These are phyloP conservation scores for Azemiops feae DNA, from an alignment of 2,113 vertebrate genomes.

Conservation along the genomic window DNA sequence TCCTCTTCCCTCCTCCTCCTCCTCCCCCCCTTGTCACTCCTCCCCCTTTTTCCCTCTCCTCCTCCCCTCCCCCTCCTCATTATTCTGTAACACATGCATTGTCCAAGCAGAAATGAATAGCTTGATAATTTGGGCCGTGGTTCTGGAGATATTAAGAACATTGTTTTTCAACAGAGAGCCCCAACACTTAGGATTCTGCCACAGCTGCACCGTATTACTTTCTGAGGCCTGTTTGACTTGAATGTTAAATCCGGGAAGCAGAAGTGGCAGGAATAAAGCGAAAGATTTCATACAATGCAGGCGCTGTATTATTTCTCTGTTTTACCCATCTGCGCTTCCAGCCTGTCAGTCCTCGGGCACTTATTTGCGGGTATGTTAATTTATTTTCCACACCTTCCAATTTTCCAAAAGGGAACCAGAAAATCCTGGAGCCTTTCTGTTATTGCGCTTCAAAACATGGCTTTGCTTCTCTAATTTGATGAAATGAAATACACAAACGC, in stretches of 20 bases:
- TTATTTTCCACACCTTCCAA: not conserved
- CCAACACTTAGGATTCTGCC: constrained; percentile 38
- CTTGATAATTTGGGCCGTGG: constrained; percentile 22
- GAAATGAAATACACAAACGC: fast-evolving
- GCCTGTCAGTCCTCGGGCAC: not conserved
- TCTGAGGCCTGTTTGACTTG: constrained; percentile 37
- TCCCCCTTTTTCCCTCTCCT: no score
- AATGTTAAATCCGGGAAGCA: not conserved
- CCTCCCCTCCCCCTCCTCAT: not conserved
- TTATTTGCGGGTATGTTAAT: not conserved
- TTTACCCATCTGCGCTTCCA: not conserved
- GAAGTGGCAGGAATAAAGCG: not conserved
- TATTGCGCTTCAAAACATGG: not conserved
- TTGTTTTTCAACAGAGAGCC: not conserved
- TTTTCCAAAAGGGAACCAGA: constrained; percentile 18
- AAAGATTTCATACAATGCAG: not conserved
- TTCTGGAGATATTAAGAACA: not conserved
- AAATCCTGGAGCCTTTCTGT: not conserved
- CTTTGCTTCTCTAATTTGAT: not conserved
- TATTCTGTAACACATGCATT: not conserved
- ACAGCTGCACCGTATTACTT: fast-evolving
- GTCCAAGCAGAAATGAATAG: not conserved
- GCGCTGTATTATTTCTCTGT: constrained; percentile 7
- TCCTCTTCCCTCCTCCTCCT: no score
- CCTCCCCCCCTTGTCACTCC: no score